Evolutionary conservation across 2,113 vertebrate species (phyloP).

Genomic region (Reinhardtius hippoglossoides): DNA sequence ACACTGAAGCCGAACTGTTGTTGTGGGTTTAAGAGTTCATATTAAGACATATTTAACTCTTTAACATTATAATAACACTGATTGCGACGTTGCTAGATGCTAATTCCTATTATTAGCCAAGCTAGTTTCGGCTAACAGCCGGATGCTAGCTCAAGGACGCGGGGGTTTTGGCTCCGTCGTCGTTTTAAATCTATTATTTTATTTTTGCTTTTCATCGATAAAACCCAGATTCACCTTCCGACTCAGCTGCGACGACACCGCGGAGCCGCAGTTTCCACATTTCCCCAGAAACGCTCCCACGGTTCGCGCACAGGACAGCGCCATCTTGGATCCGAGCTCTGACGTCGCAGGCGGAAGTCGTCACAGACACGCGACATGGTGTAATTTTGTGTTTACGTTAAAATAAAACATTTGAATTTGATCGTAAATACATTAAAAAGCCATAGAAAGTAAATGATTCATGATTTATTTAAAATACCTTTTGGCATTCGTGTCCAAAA

Average conservation of each 20-base stretch:
- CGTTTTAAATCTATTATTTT: background rate
- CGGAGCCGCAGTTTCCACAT: conserved; percentile 55
- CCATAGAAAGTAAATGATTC: too few relatives aligned
- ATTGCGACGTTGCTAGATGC: fast-evolving
- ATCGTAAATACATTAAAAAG: background rate
- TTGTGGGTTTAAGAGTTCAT: fast-evolving
- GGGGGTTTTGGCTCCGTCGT: fast-evolving
- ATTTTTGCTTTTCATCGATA: fast-evolving
- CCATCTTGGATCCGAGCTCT: conserved; percentile 69
- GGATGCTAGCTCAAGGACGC: conserved; percentile 58
- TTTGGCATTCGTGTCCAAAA: too few relatives aligned
- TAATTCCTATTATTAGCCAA: background rate
- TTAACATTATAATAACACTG: fast-evolving
- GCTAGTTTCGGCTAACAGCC: conserved; percentile 7
- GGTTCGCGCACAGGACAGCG: conserved; percentile 62
- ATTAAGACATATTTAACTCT: fast-evolving
- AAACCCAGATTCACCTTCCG: conserved; percentile 49
- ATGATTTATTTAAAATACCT: background rate
- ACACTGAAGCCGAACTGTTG: conserved; percentile 2
- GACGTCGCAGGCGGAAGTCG: conserved; percentile 55
- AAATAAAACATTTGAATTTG: background rate
- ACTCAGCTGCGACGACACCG: conserved; percentile 21
- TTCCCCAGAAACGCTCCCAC: conserved; percentile 59
- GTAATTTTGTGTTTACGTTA: background rate
- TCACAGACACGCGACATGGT: background rate